Conservation (phyloP, 2,113 vertebrate species). For the Atherinomorus stipes region DNA sequence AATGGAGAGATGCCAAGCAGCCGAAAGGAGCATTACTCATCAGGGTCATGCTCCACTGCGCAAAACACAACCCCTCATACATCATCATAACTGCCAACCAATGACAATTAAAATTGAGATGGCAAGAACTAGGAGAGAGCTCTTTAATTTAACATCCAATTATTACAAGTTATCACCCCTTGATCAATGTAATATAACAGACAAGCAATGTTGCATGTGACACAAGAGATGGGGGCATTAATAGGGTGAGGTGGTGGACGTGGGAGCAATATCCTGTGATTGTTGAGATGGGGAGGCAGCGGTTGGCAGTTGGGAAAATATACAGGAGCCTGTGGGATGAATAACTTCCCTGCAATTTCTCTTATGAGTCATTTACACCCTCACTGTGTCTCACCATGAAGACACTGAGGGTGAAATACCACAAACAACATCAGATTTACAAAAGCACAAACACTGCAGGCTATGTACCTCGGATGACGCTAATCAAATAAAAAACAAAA, state of each 20-base stretch:
- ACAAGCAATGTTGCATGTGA: constrained; percentile 98
- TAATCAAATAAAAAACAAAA: constrained; percentile 1
- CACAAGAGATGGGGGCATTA: constrained; percentile 81
- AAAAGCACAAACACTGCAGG: constrained; percentile 85
- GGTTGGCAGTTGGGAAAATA: constrained; percentile 12
- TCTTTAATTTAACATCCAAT: constrained; percentile 99
- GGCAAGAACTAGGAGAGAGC: constrained; percentile 97
- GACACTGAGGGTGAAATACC: constrained; percentile 35
- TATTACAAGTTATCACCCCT: constrained; percentile 99
- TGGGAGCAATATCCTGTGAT: constrained; percentile 22
- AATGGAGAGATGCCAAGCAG: constrained; percentile 88
- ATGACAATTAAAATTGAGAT: constrained; percentile 99
- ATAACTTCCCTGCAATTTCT: constrained; percentile 5
- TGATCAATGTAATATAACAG: constrained; percentile 99
- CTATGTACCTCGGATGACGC: constrained; percentile 30
- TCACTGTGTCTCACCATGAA: neutral
- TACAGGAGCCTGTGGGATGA: constrained; percentile 23
- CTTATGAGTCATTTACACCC: constrained; percentile 27
- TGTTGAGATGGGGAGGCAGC: constrained; percentile 26
- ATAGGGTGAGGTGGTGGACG: constrained; percentile 12
- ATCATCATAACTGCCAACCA: constrained; percentile 99
- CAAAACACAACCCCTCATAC: constrained; percentile 99
- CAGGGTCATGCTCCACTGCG: constrained; percentile 93
- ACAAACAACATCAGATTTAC: constrained; percentile 87
- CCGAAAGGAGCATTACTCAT: constrained; percentile 95